phyloP scores from a whole-genome alignment of 2,113 vertebrate species.

The Pelecanoides urinatrix region DNA sequence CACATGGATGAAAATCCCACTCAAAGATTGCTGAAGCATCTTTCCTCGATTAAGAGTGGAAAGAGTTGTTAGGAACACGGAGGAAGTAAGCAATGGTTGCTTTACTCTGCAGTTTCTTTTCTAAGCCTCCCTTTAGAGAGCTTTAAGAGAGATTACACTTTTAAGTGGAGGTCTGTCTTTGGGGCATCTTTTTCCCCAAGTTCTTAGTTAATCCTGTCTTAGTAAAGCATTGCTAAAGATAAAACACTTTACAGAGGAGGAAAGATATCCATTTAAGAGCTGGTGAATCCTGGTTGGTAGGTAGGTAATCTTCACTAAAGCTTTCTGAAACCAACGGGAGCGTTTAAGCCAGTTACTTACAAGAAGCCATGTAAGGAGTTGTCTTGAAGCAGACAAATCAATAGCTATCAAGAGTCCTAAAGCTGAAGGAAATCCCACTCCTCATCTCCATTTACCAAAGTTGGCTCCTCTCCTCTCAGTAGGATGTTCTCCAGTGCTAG shows the following conservation, averaged over 20 bases:
- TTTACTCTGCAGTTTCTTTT: neutral
- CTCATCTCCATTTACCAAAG: neutral
- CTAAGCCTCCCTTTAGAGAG: neutral
- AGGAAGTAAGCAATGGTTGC: neutral
- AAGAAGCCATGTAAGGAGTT: neutral
- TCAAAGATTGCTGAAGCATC: neutral
- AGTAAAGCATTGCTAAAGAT: neutral
- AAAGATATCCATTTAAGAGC: neutral
- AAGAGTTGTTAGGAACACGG: too few species aligned
- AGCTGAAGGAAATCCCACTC: neutral
- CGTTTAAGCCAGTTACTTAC: neutral
- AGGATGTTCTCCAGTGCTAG: neutral
- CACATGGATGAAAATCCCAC: neutral
- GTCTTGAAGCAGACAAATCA: neutral
- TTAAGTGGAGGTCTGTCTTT: neutral
- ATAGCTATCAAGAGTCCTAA: neutral
- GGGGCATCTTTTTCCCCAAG: neutral
- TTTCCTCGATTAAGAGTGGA: neutral
- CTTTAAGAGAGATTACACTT: neutral
- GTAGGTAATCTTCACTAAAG: neutral
- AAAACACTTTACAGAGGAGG: neutral
- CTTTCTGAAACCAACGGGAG: neutral
- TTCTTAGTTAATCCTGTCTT: neutral
- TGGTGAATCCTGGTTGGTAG: neutral
- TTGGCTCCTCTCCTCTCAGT: neutral